A percentile compares a stretch with the other conserved stretches of the same genome.
phyloP scores from a whole-genome alignment of 1,140 invertebrate genomes.

The Octopus bimaculoides region DNA sequence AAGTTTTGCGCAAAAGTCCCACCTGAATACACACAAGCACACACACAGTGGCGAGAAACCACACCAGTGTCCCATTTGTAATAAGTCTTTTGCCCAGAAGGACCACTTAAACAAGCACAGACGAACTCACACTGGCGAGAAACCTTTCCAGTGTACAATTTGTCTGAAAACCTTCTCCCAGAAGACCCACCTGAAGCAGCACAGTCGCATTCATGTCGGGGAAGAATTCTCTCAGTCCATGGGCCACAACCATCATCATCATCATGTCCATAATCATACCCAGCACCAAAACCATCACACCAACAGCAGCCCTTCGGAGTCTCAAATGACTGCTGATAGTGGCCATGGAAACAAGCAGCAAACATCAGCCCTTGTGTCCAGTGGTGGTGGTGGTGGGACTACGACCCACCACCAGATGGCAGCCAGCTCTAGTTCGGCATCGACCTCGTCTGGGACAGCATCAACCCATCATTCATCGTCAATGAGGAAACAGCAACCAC shows the following conservation, averaged over 20 bases:
- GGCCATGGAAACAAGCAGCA: background rate
- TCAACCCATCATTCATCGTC: background rate
- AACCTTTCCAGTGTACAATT: slow-evolving; percentile 63
- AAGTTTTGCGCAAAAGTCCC: slow-evolving; percentile 22
- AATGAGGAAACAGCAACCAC: background rate
- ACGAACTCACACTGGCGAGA: slow-evolving; percentile 40
- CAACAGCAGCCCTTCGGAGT: background rate
- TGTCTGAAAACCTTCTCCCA: slow-evolving; percentile 78
- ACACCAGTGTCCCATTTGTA: slow-evolving; percentile 71
- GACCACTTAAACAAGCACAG: slow-evolving; percentile 29
- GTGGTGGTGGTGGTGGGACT: background rate
- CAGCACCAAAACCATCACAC: slow-evolving; percentile 57
- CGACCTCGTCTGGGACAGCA: background rate
- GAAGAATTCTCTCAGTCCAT: slow-evolving; percentile 65
- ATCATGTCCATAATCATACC: slow-evolving; percentile 62
- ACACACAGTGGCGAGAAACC: slow-evolving; percentile 41
- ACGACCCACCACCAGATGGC: background rate
- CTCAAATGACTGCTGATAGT: background rate
- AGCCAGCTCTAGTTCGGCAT: background rate
- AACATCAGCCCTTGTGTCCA: background rate
- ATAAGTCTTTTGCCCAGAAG: slow-evolving; percentile 69
- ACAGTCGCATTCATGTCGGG: slow-evolving; percentile 64
- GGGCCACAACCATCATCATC: slow-evolving; percentile 87
- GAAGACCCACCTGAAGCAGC: slow-evolving; percentile 63
- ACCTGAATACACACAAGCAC: slow-evolving; percentile 24